These are phyloP conservation scores for Saguinus midas DNA, from an alignment of 2,113 vertebrate species.

Conservation along the genomic window DNA sequence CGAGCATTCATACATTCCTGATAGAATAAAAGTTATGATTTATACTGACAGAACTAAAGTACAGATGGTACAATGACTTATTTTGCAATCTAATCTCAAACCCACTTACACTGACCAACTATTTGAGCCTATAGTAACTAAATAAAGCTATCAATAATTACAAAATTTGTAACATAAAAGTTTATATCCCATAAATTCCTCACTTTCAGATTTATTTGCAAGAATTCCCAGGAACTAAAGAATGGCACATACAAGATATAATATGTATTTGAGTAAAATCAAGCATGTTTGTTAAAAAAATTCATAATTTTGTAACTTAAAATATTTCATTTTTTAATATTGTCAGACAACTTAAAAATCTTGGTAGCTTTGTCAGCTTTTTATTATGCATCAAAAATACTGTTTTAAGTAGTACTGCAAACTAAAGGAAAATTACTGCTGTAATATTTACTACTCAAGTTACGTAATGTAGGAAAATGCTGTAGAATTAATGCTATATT, in stretches of 20 bases:
- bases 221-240: neutral
- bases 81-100: neutral
- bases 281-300: neutral
- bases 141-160: neutral
- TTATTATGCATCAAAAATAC: neutral
- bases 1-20: neutral
- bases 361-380: neutral
- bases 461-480: neutral
- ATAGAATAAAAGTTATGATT: neutral
- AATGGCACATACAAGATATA: slow-evolving; percentile 6
- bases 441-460: neutral
- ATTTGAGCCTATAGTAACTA: neutral
- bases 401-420: neutral
- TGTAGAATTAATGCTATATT: neutral
- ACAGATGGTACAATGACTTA: neutral
- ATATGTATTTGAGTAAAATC: neutral
- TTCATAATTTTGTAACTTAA: neutral
- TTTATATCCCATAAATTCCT: neutral
- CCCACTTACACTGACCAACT: neutral
- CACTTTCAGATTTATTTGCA: neutral
- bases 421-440: neutral
- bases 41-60: neutral
- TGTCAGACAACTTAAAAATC: neutral
- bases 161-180: neutral
- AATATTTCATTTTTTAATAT: slow-evolving; percentile 9